A percentile compares a stretch with the other conserved stretches of the same genome.
phyloP scores from a whole-genome alignment of 1,140 invertebrate species.

The Andrena cerasifolii region DNA sequence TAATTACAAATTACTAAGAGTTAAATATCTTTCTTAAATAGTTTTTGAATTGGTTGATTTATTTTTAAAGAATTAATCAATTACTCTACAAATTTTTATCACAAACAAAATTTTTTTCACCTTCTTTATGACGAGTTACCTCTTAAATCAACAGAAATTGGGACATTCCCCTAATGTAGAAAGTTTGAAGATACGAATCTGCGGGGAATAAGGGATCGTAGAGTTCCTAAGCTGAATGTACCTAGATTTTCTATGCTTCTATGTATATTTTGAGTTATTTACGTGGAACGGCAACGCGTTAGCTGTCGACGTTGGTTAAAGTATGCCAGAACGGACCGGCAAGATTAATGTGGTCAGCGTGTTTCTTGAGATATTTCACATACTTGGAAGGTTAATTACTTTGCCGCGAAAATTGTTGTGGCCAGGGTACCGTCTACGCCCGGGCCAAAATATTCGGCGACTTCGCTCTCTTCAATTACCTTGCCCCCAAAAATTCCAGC shows the following conservation, averaged over 20 bases:
- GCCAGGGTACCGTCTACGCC: constrained; percentile 10
- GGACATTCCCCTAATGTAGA: no score
- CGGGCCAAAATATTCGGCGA: background rate
- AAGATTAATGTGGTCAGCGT: constrained; percentile 80
- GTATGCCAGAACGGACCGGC: constrained; percentile 68
- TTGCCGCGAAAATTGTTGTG: constrained; percentile 74
- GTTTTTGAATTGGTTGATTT: no score
- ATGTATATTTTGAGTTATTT: constrained; percentile 28
- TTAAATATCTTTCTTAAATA: no score
- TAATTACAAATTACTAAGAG: no score
- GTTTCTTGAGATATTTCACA: constrained; percentile 80
- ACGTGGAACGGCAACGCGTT: background rate
- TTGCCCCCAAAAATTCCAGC: background rate
- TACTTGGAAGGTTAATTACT: constrained; percentile 79
- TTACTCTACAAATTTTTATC: no score
- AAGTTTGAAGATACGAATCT: background rate
- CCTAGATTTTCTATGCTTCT: background rate
- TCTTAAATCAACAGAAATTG: no score
- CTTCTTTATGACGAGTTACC: no score
- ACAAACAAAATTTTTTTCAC: no score
- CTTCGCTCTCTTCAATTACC: background rate
- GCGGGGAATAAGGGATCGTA: background rate
- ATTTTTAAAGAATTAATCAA: no score
- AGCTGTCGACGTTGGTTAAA: constrained; percentile 20
- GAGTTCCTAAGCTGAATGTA: background rate